Conservation (phyloP, 2,888 invertebrate genomes). For the Drosophila hamatofila region DNA sequence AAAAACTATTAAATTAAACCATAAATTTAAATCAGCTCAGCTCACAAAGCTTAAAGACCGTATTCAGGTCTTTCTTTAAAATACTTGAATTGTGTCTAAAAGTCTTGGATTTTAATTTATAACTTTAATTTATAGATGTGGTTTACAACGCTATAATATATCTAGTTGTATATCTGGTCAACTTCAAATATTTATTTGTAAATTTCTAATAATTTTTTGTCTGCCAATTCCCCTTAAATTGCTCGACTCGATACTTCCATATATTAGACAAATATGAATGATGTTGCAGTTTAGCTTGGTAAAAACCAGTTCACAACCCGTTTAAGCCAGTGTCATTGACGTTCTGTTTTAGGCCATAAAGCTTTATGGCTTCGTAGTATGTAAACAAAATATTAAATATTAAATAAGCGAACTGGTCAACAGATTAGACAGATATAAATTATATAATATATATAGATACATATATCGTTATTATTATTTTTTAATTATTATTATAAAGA, state of each 20-base stretch:
- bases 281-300: constrained; percentile 39
- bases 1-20: neutral
- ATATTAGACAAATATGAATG: constrained; percentile 28
- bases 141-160: neutral
- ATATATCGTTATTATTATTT: too few species aligned
- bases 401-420: constrained; percentile 7
- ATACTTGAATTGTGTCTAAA: too few species aligned
- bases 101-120: neutral
- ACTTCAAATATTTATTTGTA: neutral
- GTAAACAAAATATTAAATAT: constrained; percentile 12
- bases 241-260: neutral
- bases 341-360: constrained; percentile 28
- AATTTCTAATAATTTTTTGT: neutral
- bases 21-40: neutral
- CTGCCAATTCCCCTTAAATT: neutral
- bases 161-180: neutral
- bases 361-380: constrained; percentile 31
- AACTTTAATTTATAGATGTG: too few species aligned
- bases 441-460: too few species aligned
- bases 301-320: constrained; percentile 64
- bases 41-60: neutral
- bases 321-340: constrained; percentile 60
- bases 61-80: neutral
- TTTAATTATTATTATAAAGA: neutral
- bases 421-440: neutral